Conservation (phyloP, 2,888 invertebrate genomes). For the Alloscopus bannaensis region DNA sequence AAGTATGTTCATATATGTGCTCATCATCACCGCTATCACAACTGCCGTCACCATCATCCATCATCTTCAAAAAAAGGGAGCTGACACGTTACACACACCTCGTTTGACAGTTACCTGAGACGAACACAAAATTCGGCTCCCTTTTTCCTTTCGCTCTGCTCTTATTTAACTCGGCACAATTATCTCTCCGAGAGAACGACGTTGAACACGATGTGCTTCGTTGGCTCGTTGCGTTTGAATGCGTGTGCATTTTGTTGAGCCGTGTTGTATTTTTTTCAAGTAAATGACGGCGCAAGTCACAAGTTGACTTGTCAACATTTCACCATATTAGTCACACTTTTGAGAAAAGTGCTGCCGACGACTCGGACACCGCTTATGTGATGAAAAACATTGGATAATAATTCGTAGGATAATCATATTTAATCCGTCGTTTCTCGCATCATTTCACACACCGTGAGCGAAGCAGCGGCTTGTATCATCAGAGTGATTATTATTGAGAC, state of each 20-base stretch:
- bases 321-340: no score
- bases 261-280: no score
- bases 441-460: conserved; percentile 9
- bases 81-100: conserved; percentile 12
- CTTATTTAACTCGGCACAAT: conserved; percentile 15
- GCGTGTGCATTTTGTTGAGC: no score
- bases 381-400: no score
- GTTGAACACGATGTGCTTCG: neutral
- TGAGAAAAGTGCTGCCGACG: no score
- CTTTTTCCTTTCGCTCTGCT: neutral
- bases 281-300: conserved; percentile 15
- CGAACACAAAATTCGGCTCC: neutral
- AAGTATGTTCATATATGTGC: neutral
- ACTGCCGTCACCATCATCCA: conserved; percentile 36
- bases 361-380: no score
- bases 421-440: conserved; percentile 20
- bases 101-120: conserved; percentile 22
- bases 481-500: neutral
- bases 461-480: neutral
- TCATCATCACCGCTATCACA: neutral
- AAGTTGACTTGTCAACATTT: no score
- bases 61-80: conserved; percentile 42
- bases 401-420: no score
- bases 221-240: neutral
- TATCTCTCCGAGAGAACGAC: neutral